Evolutionary conservation across 1,140 invertebrate species (phyloP), one percentile per base, ranked within the genome.

Genomic region (Formica exsecta): DNA sequence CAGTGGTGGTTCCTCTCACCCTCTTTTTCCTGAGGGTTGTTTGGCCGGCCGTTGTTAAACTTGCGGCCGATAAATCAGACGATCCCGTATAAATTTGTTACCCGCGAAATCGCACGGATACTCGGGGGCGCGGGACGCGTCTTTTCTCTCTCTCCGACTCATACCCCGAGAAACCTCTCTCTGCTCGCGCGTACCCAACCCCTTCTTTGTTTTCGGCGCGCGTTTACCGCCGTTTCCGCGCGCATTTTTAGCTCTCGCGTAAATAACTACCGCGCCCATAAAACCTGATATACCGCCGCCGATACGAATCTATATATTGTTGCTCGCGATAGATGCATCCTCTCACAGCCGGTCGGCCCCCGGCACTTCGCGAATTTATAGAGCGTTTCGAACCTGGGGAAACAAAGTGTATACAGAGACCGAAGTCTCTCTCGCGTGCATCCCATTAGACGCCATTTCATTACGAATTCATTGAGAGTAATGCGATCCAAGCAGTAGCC

Each of bases 11-110:
- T 51, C 51, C 38, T 29, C 66, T 87, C 86, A 66, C 75, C 77
- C 88, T 44, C 84, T 87, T 90, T 89, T 90, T 87, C 71, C 79
- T 57, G 71, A 68, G 76, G 73, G 86, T 83, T 80, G 91, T 89
- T 92, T 90, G 92, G 84, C 89, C 70, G 76, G 91, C 89, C 91
- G 90, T 92, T 93, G 92, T 94, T 94, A 93, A 94, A 94, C 92
- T 93, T 92, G 92, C 89, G 92, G 90, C 87, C 92, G 87, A 94
- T 92, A 92, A 92, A 92, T 94, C 92, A 93, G 88, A 91, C 89
- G 88, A 92, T 93, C 93, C 92, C 93, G 91, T 93, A 93, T 94
- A 94, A 94, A 93, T 94, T 94, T 93, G 92, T 93, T 92, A 93
- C 90, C 88, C 88, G 89, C 90, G 91, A 92, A 92, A 93, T 93